Conservation (phyloP, 2,888 invertebrate genomes). For the Drymonia ruficornis region DNA sequence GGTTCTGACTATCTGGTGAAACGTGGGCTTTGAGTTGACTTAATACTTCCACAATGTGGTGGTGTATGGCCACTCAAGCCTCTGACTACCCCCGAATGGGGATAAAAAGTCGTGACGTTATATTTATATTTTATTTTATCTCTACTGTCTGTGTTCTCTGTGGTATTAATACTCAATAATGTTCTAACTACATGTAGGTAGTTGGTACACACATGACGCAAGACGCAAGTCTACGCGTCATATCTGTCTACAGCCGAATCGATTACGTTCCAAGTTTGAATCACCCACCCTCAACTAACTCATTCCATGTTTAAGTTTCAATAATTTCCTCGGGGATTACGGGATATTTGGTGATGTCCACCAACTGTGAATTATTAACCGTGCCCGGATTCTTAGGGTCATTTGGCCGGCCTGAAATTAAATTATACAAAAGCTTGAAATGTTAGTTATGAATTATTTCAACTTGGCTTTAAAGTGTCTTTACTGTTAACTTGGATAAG, state of each 20-base stretch:
- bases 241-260: constrained; percentile 21
- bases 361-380: constrained; percentile 70
- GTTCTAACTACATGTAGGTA: neutral
- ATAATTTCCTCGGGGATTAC: constrained; percentile 75
- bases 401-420: constrained; percentile 48
- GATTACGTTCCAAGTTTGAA: constrained; percentile 46
- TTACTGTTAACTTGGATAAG: too few relatives aligned
- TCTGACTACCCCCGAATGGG: too few relatives aligned
- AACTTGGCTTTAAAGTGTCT: neutral
- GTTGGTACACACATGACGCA: neutral
- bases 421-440: constrained; percentile 27
- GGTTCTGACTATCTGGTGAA: too few relatives aligned
- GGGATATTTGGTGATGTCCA: constrained; percentile 68
- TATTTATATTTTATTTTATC: neutral
- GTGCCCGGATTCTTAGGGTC: constrained; percentile 52
- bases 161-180: neutral
- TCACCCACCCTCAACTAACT: constrained; percentile 50
- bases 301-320: constrained; percentile 72
- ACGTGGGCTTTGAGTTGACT: too few relatives aligned
- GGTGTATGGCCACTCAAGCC: too few relatives aligned
- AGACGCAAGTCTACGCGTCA: neutral
- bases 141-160: neutral
- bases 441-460: neutral
- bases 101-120: too few relatives aligned
- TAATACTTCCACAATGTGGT: too few relatives aligned